These are phyloP conservation scores for Paraescarpia echinospica DNA, from an alignment of 1,140 invertebrate genomes.

Conservation along the genomic window DNA sequence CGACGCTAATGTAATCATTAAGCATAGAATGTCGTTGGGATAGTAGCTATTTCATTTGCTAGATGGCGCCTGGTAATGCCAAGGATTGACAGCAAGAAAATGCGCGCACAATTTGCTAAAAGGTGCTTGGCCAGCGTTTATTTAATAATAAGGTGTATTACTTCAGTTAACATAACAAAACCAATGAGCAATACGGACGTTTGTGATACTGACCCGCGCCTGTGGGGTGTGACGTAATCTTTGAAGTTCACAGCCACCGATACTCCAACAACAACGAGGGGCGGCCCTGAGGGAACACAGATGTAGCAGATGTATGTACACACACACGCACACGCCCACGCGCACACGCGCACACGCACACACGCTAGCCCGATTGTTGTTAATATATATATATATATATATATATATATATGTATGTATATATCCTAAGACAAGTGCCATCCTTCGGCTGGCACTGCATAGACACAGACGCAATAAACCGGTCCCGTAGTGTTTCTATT, in stretches of 20 bases:
- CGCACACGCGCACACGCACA: no score
- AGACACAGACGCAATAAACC: no score
- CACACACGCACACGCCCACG: no score
- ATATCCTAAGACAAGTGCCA: no score
- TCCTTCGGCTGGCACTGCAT: no score
- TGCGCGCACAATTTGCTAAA: background rate
- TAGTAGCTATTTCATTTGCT: background rate
- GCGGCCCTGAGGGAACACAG: background rate
- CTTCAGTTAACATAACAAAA: background rate
- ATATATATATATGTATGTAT: no score
- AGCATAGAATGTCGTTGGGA: background rate
- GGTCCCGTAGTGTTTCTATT: no score
- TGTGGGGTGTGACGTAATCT: background rate
- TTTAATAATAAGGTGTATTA: background rate
- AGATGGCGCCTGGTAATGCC: background rate
- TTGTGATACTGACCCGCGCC: background rate
- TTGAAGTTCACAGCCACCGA: background rate
- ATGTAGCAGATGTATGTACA: background rate
- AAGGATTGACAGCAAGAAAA: background rate
- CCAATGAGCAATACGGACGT: background rate
- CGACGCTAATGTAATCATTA: background rate
- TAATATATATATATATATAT: no score
- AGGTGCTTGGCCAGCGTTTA: background rate
- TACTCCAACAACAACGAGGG: background rate
- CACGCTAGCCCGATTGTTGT: no score